Base-by-base conservation (phyloP, 1,140 invertebrate species). In the Prorops nasuta region DNA sequence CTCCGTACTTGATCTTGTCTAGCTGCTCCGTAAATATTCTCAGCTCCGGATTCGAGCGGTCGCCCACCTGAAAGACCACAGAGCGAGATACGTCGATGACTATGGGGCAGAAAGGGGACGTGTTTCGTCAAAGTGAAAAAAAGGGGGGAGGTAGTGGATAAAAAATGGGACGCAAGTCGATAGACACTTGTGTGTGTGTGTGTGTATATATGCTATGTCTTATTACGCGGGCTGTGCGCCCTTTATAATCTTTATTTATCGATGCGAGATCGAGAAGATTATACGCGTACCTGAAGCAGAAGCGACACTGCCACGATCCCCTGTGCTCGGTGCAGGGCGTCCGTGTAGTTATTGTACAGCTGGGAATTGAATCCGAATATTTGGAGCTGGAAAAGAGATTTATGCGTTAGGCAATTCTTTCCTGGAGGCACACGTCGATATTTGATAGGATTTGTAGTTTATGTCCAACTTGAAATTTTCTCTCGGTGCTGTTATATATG, bases 331-430 rank as follows among this genome's bases (percentile, higher is more conserved):
- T 91, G 87, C 51, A 92, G 77, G 43, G 93, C 91, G 73, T 94
- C 91, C 31, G 90, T 89, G 78, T 92, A 91, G 80, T 95, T 95
- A 62, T 87, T 85, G 79, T 95, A 96, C 44, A 96, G 81, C 72
- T 95, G 90, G 47, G 90, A 91, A 80, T 96, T 96, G 83, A 93
- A 96, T 60, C 91, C 91, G 75, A 92, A 91, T 80, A 94, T 91
- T 82, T 94, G 92, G 67, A 94, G 89, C 92, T 94, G 84, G 83
- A 83, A 69, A 80, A 81, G 69, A 65, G 58, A 36, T n/a, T n/a
- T n/a, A n/a, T n/a, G n/a, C n/a, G n/a, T n/a, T n/a, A n/a, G n/a
- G n/a, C n/a, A n/a, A n/a, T n/a, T n/a, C n/a, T n/a, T n/a, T n/a
- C n/a, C n/a, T n/a, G n/a, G n/a, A n/a, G n/a, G n/a, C n/a, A n/a